phyloP scores from a whole-genome alignment of 2,888 invertebrate genomes.

The Zelleria hepariella region DNA sequence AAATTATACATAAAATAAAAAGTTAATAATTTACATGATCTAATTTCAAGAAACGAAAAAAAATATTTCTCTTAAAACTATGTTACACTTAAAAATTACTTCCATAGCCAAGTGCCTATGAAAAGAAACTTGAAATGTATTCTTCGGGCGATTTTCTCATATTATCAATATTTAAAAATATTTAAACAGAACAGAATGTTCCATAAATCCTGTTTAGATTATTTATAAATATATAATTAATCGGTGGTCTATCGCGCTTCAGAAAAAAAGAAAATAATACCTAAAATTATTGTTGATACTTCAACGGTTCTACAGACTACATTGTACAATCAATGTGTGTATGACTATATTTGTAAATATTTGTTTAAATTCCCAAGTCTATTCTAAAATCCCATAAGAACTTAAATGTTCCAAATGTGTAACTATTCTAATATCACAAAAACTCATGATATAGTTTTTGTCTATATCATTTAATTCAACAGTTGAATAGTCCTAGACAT shows the following conservation, averaged over 20 bases:
- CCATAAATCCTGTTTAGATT: background rate
- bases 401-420: background rate
- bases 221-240: too few species aligned
- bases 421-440: background rate
- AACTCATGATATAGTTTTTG: background rate
- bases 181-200: background rate
- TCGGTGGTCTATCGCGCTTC: too few species aligned
- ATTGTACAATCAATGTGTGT: background rate
- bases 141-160: too few species aligned
- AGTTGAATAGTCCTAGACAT: background rate
- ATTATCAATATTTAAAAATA: too few species aligned
- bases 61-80: background rate
- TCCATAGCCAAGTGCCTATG: background rate
- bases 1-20: background rate
- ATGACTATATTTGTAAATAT: background rate
- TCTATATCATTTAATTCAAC: background rate
- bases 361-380: background rate
- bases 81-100: background rate
- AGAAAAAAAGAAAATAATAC: too few species aligned
- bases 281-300: background rate
- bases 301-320: background rate
- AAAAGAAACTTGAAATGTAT: background rate
- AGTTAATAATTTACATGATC: background rate
- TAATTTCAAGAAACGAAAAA: background rate
- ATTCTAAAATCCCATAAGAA: background rate